Conservation (phyloP, 2,113 vertebrate genomes). For the Sinocyclocheilus anophthalmus region DNA sequence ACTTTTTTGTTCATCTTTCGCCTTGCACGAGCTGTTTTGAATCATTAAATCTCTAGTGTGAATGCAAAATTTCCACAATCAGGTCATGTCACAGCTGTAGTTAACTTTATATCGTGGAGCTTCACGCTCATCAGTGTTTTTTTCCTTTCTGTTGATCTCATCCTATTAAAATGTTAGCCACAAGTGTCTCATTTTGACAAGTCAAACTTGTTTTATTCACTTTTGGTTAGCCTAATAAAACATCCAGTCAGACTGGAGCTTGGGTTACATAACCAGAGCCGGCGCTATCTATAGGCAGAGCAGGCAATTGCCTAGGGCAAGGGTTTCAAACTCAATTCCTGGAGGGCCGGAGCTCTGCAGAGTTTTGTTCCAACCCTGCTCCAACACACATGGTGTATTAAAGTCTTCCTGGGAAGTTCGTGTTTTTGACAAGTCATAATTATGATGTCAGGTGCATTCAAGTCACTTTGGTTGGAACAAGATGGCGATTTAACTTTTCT, state of each 20-base stretch:
- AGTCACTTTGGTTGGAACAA: too few relatives aligned
- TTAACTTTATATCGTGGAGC: neutral
- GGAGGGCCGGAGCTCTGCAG: too few relatives aligned
- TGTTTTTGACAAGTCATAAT: too few relatives aligned
- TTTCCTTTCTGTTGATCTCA: slow-evolving; percentile 21
- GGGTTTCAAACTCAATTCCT: too few relatives aligned
- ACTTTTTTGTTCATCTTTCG: neutral
- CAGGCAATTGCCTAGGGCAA: too few relatives aligned
- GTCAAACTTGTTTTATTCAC: neutral
- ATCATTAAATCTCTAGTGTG: neutral
- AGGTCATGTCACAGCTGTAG: neutral
- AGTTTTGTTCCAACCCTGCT: too few relatives aligned
- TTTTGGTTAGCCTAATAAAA: slow-evolving; percentile 7
- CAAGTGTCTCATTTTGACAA: neutral
- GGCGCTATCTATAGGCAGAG: too few relatives aligned
- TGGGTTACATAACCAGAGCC: neutral
- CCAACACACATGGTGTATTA: too few relatives aligned
- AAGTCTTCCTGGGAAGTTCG: too few relatives aligned
- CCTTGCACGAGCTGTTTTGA: neutral
- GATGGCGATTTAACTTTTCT: too few relatives aligned
- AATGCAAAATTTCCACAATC: neutral
- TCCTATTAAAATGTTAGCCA: slow-evolving; percentile 4
- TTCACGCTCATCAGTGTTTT: neutral
- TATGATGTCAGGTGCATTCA: too few relatives aligned
- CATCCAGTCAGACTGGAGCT: neutral